Percentiles rank a stretch among this genome's conserved stretches.
Evolutionary conservation across 2,888 invertebrate species (phyloP).

Genomic region (Oscheius sp.): DNA sequence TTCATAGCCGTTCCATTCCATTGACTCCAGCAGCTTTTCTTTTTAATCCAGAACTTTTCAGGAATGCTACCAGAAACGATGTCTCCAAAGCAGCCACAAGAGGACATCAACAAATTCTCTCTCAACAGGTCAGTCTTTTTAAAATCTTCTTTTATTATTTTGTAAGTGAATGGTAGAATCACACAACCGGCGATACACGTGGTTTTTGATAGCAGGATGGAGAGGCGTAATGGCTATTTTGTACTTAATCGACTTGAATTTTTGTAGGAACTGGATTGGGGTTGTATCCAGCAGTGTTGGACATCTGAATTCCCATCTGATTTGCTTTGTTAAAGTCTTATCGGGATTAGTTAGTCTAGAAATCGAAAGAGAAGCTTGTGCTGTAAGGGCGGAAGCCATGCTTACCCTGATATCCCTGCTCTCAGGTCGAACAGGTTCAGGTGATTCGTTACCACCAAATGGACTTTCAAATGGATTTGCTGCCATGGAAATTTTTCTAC

Average conservation of each 20-base stretch:
- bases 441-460: slow-evolving; percentile 18
- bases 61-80: background rate
- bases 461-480: slow-evolving; percentile 34
- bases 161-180: slow-evolving; percentile 9
- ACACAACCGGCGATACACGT: slow-evolving; percentile 23
- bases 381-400: slow-evolving; percentile 5
- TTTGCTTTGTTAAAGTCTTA: no score
- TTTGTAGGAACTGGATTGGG: slow-evolving; percentile 37
- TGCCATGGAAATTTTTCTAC: slow-evolving; percentile 31
- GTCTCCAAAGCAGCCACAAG: background rate
- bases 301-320: slow-evolving; percentile 43
- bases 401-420: slow-evolving; percentile 21
- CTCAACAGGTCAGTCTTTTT: slow-evolving; percentile 23
- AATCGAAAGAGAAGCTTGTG: background rate
- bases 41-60: background rate
- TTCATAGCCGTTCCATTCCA: no score
- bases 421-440: background rate
- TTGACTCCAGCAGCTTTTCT: no score
- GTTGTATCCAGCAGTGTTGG: slow-evolving; percentile 39
- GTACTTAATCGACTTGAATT: slow-evolving; percentile 30
- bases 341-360: background rate
- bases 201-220: slow-evolving; percentile 14
- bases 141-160: slow-evolving; percentile 12
- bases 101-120: slow-evolving; percentile 8
- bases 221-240: background rate